These are phyloP conservation scores for Pampusana beccarii DNA, from an alignment of 2,113 vertebrate genomes.

Conservation along the genomic window DNA sequence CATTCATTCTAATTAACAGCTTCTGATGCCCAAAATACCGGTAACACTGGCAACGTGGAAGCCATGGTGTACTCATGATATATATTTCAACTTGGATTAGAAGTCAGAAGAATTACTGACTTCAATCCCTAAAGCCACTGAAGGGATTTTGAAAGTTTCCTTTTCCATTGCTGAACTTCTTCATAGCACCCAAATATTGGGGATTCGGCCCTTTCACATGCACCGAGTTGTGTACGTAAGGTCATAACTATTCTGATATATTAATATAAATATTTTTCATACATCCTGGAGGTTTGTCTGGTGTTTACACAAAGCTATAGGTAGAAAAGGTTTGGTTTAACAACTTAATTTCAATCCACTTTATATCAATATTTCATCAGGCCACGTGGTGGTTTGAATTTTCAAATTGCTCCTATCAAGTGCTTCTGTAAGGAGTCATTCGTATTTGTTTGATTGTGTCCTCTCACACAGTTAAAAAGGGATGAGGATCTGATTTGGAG, in stretches of 20 bases:
- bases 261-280: background rate
- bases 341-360: background rate
- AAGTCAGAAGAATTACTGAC: background rate
- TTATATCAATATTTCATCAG: background rate
- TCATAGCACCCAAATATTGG: background rate
- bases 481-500: background rate
- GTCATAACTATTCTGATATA: background rate
- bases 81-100: background rate
- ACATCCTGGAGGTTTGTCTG: background rate
- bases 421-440: background rate
- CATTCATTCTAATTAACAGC: background rate
- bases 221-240: accelerated
- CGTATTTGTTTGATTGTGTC: background rate
- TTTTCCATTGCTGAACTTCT: background rate
- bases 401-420: background rate
- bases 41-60: background rate
- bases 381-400: background rate
- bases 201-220: background rate
- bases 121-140: background rate
- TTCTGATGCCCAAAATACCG: background rate
- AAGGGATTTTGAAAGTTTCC: background rate
- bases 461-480: background rate
- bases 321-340: background rate
- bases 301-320: background rate
- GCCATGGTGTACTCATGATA: accelerated